Percentiles rank a stretch among this genome's conserved stretches.
phyloP scores from a whole-genome alignment of 2,797 vertebrate genomes.

The Hippopotamyrus pictus region DNA sequence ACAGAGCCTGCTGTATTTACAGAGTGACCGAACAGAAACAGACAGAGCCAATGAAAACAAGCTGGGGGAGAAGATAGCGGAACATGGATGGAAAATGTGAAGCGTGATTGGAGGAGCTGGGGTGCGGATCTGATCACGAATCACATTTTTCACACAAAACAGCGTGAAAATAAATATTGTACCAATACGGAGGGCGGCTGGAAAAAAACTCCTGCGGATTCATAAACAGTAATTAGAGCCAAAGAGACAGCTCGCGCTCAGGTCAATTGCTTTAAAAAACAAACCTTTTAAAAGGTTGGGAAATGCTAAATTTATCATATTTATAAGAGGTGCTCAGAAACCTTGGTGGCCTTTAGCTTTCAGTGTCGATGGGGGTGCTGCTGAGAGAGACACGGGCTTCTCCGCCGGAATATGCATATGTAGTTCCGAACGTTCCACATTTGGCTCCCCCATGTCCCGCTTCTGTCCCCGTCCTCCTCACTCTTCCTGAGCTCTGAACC shows the following conservation, averaged over 20 bases:
- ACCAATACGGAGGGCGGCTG: neutral
- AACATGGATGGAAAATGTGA: constrained; percentile 10
- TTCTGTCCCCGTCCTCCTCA: neutral
- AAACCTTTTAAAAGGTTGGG: neutral
- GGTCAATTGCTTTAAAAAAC: neutral
- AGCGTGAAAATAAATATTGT: neutral
- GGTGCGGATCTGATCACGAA: neutral
- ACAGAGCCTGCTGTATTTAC: constrained; percentile 22
- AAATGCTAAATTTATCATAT: neutral
- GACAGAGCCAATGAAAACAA: constrained; percentile 30
- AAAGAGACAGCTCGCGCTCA: neutral
- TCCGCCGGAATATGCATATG: neutral
- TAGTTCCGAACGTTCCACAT: neutral
- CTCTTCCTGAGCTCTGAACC: neutral
- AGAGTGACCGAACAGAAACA: constrained; percentile 16
- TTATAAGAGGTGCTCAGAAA: neutral
- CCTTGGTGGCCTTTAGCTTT: neutral
- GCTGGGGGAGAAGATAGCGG: constrained; percentile 11
- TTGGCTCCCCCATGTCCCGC: neutral
- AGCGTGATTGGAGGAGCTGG: neutral
- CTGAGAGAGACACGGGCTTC: constrained; percentile 27
- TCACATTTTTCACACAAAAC: constrained; percentile 1
- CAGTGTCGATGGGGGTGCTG: neutral
- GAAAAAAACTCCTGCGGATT: neutral
- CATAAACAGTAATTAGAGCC: neutral